phyloP scores from a whole-genome alignment of 2,888 invertebrate species.

The Hypena proboscidalis region DNA sequence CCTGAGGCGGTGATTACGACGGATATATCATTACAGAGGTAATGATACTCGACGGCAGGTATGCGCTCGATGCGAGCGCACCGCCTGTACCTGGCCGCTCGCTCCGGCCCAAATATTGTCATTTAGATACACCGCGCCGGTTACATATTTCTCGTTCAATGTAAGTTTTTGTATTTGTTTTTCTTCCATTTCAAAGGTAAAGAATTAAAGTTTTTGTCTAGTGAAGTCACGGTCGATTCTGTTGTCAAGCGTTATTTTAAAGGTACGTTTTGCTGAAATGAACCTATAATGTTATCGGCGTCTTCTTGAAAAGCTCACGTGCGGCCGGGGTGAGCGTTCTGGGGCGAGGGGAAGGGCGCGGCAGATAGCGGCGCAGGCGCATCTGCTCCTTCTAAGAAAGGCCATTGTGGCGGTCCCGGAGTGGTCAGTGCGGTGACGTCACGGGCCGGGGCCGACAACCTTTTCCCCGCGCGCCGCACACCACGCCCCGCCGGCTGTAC shows the following conservation, averaged over 20 bases:
- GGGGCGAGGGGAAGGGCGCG: slow-evolving; percentile 58
- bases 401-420: slow-evolving; percentile 78
- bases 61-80: slow-evolving; percentile 58
- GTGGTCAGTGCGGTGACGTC: slow-evolving; percentile 83
- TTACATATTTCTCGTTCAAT: slow-evolving; percentile 64
- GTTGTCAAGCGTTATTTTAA: slow-evolving; percentile 36
- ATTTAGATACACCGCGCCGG: slow-evolving; percentile 68
- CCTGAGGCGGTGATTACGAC: slow-evolving; percentile 63
- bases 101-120: slow-evolving; percentile 66
- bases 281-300: slow-evolving; percentile 48
- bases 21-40: slow-evolving; percentile 73
- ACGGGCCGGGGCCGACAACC: slow-evolving; percentile 82
- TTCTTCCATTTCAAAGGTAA: slow-evolving; percentile 51
- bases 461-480: slow-evolving; percentile 59
- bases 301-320: slow-evolving; percentile 52
- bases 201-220: slow-evolving; percentile 54
- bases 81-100: slow-evolving; percentile 68
- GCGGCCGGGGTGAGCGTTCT: slow-evolving; percentile 52
- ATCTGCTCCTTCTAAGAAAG: slow-evolving; percentile 84
- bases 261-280: slow-evolving; percentile 28
- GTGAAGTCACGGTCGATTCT: slow-evolving; percentile 43
- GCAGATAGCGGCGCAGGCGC: slow-evolving; percentile 75
- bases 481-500: slow-evolving; percentile 43
- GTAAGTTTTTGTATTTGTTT: slow-evolving; percentile 71
- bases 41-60: slow-evolving; percentile 78